Evolutionary conservation across 2,113 vertebrate genomes (phyloP).

Genomic region (Formicarius rufipectus): DNA sequence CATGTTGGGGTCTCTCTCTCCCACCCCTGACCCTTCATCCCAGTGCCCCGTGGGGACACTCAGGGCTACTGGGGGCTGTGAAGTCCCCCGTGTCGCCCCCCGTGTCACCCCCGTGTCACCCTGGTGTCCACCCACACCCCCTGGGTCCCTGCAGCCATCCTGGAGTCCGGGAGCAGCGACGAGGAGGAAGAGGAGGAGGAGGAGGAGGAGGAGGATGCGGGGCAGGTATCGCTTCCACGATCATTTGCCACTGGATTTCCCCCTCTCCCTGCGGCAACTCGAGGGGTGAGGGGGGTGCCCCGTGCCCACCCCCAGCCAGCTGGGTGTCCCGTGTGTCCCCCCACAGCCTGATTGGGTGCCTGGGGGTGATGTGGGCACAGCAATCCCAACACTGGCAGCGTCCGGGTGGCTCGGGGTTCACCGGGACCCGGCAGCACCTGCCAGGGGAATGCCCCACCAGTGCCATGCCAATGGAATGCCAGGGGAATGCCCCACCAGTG

Average conservation of each 20-base stretch:
- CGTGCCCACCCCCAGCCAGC: too few species aligned
- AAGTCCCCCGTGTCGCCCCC: neutral
- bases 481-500: too few species aligned
- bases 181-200: neutral
- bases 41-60: neutral
- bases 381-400: accelerated
- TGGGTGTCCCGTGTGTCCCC: too few species aligned
- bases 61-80: neutral
- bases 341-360: neutral
- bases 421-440: accelerated
- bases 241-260: neutral
- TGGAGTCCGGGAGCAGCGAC: neutral
- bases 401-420: accelerated
- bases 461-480: too few species aligned
- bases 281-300: too few species aligned
- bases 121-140: neutral
- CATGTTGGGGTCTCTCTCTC: neutral
- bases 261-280: accelerated
- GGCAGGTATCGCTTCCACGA: neutral
- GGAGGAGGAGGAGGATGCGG: neutral
- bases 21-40: neutral
- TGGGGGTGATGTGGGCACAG: too few species aligned
- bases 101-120: neutral
- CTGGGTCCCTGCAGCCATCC: neutral
- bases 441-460: too few species aligned